Evolutionary conservation across 2,888 invertebrate species (phyloP).

Genomic region (Amphipoea oculea): DNA sequence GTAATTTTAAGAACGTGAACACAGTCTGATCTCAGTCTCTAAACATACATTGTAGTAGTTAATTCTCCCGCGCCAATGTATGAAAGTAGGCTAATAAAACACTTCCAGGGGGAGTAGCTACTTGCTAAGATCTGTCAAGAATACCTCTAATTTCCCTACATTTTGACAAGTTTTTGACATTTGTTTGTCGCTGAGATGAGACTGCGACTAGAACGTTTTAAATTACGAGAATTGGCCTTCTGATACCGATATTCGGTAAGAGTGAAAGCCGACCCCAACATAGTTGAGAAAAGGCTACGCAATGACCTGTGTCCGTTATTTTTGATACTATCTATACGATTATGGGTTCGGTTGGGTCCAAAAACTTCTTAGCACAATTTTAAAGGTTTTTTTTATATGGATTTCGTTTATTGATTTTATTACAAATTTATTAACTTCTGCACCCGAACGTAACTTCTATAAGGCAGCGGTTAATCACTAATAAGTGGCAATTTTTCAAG

Average conservation of each 20-base stretch:
- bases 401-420: background rate
- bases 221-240: no score
- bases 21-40: no score
- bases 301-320: background rate
- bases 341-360: no score
- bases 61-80: slow-evolving; percentile 23
- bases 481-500: background rate
- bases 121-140: background rate
- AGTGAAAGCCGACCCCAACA: background rate
- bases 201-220: no score
- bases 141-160: no score
- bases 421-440: slow-evolving; percentile 40
- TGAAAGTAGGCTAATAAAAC: slow-evolving; percentile 42
- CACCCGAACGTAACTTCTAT: slow-evolving; percentile 42
- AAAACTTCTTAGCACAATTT: background rate
- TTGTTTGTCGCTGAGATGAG: no score
- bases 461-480: slow-evolving; percentile 54
- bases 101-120: slow-evolving; percentile 22
- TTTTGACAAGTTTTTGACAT: no score
- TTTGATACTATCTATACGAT: background rate
- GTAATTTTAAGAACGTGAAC: no score
- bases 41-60: background rate
- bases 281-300: background rate
- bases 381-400: background rate
- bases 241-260: background rate